These are phyloP conservation scores for Pao palembangensis DNA, from an alignment of 2,113 vertebrate species.

Conservation along the genomic window DNA sequence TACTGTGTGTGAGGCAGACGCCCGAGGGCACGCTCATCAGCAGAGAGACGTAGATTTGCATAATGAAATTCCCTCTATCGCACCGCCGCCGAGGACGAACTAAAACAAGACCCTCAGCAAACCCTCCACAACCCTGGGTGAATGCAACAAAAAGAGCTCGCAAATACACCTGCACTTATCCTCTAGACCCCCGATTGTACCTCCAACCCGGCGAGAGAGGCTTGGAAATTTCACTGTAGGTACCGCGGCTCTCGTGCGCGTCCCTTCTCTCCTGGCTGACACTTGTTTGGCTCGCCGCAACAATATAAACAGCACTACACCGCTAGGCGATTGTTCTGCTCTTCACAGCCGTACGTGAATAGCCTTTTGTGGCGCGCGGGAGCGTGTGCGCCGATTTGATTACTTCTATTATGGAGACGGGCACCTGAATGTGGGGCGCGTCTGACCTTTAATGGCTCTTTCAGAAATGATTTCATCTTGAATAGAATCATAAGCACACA, in stretches of 20 bases:
- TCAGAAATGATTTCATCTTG: background rate
- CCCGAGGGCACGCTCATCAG: slow-evolving; percentile 67
- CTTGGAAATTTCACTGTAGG: slow-evolving; percentile 21
- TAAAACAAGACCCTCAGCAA: slow-evolving; percentile 64
- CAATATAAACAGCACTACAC: slow-evolving; percentile 13
- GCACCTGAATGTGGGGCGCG: background rate
- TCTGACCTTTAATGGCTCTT: background rate
- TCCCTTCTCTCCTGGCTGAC: background rate
- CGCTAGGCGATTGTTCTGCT: slow-evolving; percentile 14
- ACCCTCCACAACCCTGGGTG: slow-evolving; percentile 57
- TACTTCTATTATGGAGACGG: slow-evolving; percentile 2
- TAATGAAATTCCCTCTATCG: slow-evolving; percentile 68
- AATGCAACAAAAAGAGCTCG: slow-evolving; percentile 30
- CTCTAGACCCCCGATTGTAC: slow-evolving; percentile 31
- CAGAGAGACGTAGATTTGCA: slow-evolving; percentile 65
- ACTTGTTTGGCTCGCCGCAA: slow-evolving; percentile 6
- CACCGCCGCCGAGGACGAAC: slow-evolving; percentile 54
- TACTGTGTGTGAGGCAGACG: slow-evolving; percentile 51
- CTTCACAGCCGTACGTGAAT: background rate
- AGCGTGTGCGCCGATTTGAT: background rate
- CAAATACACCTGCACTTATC: slow-evolving; percentile 24
- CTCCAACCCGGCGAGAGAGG: slow-evolving; percentile 5
- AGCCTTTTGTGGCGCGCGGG: slow-evolving; percentile 2
- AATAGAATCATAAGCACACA: no score
- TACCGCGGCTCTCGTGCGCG: slow-evolving; percentile 9